Evolutionary conservation across 2,888 invertebrate species (phyloP).

Genomic region (Tetragonisca angustula): DNA sequence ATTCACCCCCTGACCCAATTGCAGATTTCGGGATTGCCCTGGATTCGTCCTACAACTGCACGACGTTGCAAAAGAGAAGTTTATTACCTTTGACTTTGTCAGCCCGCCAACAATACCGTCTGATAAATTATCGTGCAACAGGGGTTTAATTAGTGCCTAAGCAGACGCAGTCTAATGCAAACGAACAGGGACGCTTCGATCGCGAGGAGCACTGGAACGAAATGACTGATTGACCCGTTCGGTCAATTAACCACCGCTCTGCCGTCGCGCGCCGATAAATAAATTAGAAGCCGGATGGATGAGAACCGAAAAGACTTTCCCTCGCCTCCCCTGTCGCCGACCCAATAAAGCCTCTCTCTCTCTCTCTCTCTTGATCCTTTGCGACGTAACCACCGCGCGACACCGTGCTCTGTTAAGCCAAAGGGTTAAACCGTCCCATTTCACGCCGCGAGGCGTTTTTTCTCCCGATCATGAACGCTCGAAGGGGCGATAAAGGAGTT

Average conservation of each 20-base stretch:
- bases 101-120: too few relatives aligned
- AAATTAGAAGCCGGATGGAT: slow-evolving; percentile 9
- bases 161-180: not conserved
- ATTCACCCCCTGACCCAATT: too few relatives aligned
- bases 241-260: slow-evolving; percentile 18
- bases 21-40: too few relatives aligned
- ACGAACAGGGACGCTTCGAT: not conserved
- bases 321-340: not conserved
- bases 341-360: not conserved
- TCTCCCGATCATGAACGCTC: slow-evolving; percentile 50
- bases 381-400: not conserved
- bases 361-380: not conserved
- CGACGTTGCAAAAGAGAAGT: too few relatives aligned
- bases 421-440: slow-evolving; percentile 49
- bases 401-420: slow-evolving; percentile 7
- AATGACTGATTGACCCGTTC: not conserved
- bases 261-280: not conserved
- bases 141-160: not conserved
- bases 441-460: slow-evolving; percentile 29
- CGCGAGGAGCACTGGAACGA: not conserved
- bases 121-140: not conserved
- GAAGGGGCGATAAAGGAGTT: slow-evolving; percentile 51
- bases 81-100: too few relatives aligned
- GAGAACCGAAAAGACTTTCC: slow-evolving; percentile 21
- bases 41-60: too few relatives aligned